Base-by-base conservation (phyloP, 1,140 invertebrate species). In the Brachionus paranguensis region DNA sequence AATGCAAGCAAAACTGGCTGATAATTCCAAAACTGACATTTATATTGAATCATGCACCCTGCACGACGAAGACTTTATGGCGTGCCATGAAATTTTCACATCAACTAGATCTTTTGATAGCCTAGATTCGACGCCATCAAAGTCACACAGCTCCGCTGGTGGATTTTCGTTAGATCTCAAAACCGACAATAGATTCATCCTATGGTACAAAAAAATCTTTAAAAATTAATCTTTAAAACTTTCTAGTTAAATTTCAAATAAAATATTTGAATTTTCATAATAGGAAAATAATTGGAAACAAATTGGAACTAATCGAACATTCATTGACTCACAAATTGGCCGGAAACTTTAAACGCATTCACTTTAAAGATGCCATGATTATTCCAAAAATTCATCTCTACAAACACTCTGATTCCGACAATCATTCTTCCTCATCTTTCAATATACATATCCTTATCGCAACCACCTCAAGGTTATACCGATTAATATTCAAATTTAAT, bases 271-370 rank as follows among this genome's bases (percentile, higher is more conserved):
- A 37, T 37, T 37, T 37, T 37, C 7, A 7, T 14, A 12, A 10
- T 14, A 74, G 70, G 72, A 76, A 50, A 76, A 76, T 76, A 50
- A 76, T 50, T 76, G 78, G 78, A 17, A 81, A 81, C 41, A 60
- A 68, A 64, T 27, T 81, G 4, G 78, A 81, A 27, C 10, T 81
- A 27, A 64, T 81, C 6, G 78, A 81, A 29, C 50, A 81, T 60
- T 81, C 78, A 45, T 64, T 81, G n/a, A 37, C 37, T 10, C 37
- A 64, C 20, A 81, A 81, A 64, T 68, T 81, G 41, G 60, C 33
- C 14, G 78, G 78, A 0, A 81, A 65, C 37, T 60, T 68, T 24
- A 81, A 81, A 29, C 20, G 78, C 2, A 81, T 81, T n/a, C 78
- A 81, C 27, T 81, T 81, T n/a, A 81, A 60, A 37, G 78, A 81